These are phyloP conservation scores for Peucedramus taeniatus DNA, from an alignment of 2,113 vertebrate species.

Conservation along the genomic window DNA sequence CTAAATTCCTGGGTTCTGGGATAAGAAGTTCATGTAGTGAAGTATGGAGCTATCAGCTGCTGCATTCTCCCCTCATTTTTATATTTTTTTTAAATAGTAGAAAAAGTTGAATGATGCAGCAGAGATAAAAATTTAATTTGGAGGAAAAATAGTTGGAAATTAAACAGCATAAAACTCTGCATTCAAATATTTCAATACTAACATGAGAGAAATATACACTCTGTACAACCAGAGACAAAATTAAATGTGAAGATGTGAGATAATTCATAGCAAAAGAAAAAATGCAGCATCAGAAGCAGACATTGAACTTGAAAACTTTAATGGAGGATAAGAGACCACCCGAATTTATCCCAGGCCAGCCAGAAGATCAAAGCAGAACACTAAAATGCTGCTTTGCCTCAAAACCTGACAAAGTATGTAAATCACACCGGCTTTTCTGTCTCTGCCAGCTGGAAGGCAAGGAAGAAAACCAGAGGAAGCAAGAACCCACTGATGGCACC, in stretches of 20 bases:
- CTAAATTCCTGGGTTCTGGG: background rate
- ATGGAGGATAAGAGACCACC: background rate
- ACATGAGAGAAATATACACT: background rate
- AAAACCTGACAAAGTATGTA: background rate
- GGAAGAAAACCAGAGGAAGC: background rate
- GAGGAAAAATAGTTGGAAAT: background rate
- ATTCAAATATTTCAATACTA: background rate
- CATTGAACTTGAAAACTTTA: background rate
- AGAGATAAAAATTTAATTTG: constrained; percentile 23
- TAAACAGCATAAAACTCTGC: background rate
- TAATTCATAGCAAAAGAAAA: background rate
- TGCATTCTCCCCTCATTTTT: background rate
- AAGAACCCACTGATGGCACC: background rate
- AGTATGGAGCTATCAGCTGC: background rate
- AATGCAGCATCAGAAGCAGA: constrained; percentile 1
- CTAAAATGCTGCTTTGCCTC: background rate
- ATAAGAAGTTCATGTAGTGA: background rate
- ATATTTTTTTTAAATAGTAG: background rate
- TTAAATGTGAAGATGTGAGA: background rate
- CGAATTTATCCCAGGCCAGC: background rate
- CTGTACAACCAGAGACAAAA: background rate
- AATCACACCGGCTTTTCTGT: background rate
- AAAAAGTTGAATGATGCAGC: background rate
- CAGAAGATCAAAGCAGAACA: background rate
- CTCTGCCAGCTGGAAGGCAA: background rate